Evolutionary conservation across 2,797 vertebrate species (phyloP).

Genomic region (Menidia menidia): DNA sequence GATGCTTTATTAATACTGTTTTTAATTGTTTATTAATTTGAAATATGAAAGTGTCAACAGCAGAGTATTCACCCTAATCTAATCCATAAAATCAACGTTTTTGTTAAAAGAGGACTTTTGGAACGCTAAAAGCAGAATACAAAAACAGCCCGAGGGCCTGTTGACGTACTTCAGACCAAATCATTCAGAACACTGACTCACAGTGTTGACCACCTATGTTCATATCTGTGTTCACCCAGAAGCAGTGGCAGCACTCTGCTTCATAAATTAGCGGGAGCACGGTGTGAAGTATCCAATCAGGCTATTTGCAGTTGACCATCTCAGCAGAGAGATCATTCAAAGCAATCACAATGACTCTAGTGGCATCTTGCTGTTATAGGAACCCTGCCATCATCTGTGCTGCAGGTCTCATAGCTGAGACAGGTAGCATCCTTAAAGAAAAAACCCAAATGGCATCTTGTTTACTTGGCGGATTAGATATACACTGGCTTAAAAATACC

Average conservation of each 20-base stretch:
- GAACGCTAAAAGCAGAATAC: constrained; percentile 32
- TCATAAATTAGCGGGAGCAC: constrained; percentile 66
- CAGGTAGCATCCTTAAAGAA: constrained; percentile 27
- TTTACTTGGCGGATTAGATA: constrained; percentile 8
- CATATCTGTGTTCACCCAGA: constrained; percentile 20
- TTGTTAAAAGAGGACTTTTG: constrained; percentile 17
- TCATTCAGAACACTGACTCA: constrained; percentile 39
- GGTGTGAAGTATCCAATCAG: constrained; percentile 72
- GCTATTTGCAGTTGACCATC: constrained; percentile 63
- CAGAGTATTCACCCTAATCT: constrained; percentile 25
- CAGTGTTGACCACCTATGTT: constrained; percentile 51
- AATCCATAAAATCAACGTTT: constrained; percentile 38
- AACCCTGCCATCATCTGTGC: constrained; percentile 38
- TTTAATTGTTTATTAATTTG: constrained; percentile 31
- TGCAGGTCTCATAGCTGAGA: constrained; percentile 31
- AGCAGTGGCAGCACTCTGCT: constrained; percentile 49
- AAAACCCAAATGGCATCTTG: constrained; percentile 8
- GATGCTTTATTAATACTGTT: constrained; percentile 36
- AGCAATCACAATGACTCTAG: constrained; percentile 58
- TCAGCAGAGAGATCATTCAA: constrained; percentile 65
- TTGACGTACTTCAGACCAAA: constrained; percentile 44
- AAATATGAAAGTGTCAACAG: constrained; percentile 36
- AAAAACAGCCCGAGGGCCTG: constrained; percentile 40
- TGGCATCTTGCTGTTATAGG: constrained; percentile 34
- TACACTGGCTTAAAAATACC: constrained; percentile 2